Base-by-base conservation (phyloP, 2,113 vertebrate genomes). In the Bujurquina vittata region DNA sequence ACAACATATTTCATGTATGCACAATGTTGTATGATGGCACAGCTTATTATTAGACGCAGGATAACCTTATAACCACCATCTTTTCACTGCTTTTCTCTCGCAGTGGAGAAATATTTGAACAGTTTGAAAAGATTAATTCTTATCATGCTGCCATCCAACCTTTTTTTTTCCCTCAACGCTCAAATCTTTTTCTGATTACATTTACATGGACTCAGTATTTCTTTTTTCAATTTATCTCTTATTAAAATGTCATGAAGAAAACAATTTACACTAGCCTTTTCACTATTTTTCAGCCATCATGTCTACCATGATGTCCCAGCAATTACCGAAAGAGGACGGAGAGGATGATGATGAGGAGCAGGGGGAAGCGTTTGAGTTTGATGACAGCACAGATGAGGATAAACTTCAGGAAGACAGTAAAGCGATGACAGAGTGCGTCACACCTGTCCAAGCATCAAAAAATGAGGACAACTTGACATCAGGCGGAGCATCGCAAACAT, bases 291-390 rank as follows among this genome's bases (percentile, higher is more conserved):
- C 85, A 94, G 94, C 59, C 61, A 91, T 72, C 22, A 96, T 96
- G 95, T 94, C 94, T 52, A 85, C 87, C 37, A 37, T 78, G 87
- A 81, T 78, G 56, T 73, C 92, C 79, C 91, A 87, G 67, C 93
- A 84, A 29, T 90, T 85, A 1, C 60, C 80, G 7, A 93, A 91
- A 75, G 88, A 93, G 14, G 88, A 91, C 4, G 91, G 86, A 26
- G 90, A 93, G 78, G 92, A 95, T 10, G 91, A 92, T 7, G 93
- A 95, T 4, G 94, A 95, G 52, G 94, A 95, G 75, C 87, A 94
- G 54, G 91, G 91, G 35, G 90, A 95, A 72, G 86, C 46, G 75
- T 91, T 93, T 84, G 72, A 79, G 17, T 95, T 94, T 84, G 93
- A 93, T 1, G 93, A 95, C 86, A 93, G 88, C 33, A 7, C 67